Base-by-base conservation (phyloP, 2,113 vertebrate species). In the Tetraodon nigroviridis region DNA sequence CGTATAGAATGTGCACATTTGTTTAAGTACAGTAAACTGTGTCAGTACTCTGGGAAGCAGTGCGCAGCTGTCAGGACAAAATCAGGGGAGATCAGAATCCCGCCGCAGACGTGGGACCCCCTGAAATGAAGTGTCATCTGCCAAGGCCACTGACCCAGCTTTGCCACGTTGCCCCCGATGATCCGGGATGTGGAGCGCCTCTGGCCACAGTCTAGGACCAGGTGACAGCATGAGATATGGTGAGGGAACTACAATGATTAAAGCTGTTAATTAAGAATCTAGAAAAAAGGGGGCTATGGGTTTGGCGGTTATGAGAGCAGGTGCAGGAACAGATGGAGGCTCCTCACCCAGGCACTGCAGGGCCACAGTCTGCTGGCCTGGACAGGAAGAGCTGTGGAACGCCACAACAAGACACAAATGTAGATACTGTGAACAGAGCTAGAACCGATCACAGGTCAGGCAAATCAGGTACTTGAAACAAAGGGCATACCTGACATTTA, bases 51-150 rank as follows among this genome's bases (percentile, higher is more conserved):
- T 55, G 89, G 91, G 84, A 98, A 94, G 86, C 96, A 98, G 83
- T 98, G 96, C 17, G 93, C 92, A 0, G 96, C 96, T 0, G 93
- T 93, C 73, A 96, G 79, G 41, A 94, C 91, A 90, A 93, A 95
- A 82, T 92, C 88, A 0, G 78, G 83, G 0, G 92, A 87, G 42
- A 98, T 91, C 68, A 98, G 77, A 2, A 93, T 90, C 41, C 91
- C 96, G 0, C 96, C 96, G 0, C 96, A 98, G 58, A 92, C 80
- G 66, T 95, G 96, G 24, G 78, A 81, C 21, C 69, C 70, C 24
- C 73, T 77, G 0, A 80, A 93, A 46, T 95, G 93, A 27, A 98
- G 91, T 0, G 94, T 93, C 47, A 93, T 62, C 72, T 98, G 96
- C 96, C 96, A 98, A 0, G 95, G 95, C 93, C 93, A 97, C n/a